Evolutionary conservation across 2,113 vertebrate genomes (phyloP), one percentile per base, ranked within the genome.

Genomic region (Pterophyllum scalare): DNA sequence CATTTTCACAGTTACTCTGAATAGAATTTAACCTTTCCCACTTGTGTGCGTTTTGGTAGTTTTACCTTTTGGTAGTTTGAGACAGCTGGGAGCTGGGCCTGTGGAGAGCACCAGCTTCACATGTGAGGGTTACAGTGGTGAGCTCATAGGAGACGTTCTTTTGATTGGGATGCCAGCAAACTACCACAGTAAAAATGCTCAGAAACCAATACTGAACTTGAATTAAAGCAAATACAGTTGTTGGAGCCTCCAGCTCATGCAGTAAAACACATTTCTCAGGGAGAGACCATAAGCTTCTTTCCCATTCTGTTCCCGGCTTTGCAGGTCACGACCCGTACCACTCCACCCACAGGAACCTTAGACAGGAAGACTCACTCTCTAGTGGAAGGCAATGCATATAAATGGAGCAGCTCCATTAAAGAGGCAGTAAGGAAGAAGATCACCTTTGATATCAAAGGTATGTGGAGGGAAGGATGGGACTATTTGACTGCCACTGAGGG

Each of bases 301-400:
- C 0, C 19, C 22, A 70, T 81, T 81, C 74, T 76, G 13, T 46
- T 61, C 58, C 67, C 43, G 59, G 24, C 58, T 84, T 60, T 82
- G 28, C 57, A 78, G 77, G 46, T 87, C 82, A 54, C 1, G 8
- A 88, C 74, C 83, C 4, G 7, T 19, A 20, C 86, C 65, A 38
- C 54, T 3, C 46, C 80, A 62, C 74, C 58, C 28, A 75, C 57
- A 72, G 24, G 57, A 31, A 88, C 77, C 58, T n/a, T 2, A 54
- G 28, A 58, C 33, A 86, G 81, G 59, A 70, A 75, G 56, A 77
- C 54, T 31, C 13, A 8, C 58, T 5, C 61, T 65, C 57, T 6
- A 38, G 31, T 58, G 60, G 72, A 87, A 92, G 85, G 33, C 82
- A 93, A 91, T 94, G 92, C 90, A 94, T 92, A 87, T 80, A 82